Base-by-base conservation (phyloP, 2,888 invertebrate species). In the Xestia sexstrigata region DNA sequence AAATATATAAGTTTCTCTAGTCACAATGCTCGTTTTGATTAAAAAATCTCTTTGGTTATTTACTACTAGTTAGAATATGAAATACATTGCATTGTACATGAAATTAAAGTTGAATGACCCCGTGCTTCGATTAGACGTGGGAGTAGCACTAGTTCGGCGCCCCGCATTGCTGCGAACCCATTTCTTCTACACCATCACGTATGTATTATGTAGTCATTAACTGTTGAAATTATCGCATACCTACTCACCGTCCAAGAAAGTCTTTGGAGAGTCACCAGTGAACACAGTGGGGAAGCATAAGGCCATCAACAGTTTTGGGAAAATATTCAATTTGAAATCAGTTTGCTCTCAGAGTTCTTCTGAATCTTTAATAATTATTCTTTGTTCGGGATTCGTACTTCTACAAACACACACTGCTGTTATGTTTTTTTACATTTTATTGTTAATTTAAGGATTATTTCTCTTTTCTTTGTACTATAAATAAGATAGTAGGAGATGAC, bases 81-180 rank as follows among this genome's bases (percentile, higher is more conserved):
- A 89, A 84, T 83, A 89, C 87, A 89, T 92, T 90, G 90, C 90
- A 91, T 91, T 91, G 89, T 92, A 89, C 89, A 86, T 87, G 82
- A 91, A 87, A 83, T 88, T 80, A 80, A 86, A 78, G 75, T 86
- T 84, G 74, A 87, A 88, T 83, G 88, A 88, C 87, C 93, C 94
- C 91, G 89, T 91, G 94, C 95, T 95, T 94, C 82, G 81, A 90
- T 89, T 91, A 93, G 93, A 89, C 90, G 89, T 89, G 89, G 90
- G 89, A 90, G 86, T 93, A 93, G 91, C 86, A 85, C 86, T 91
- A 91, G 91, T 84, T 75, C 76, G 70, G 69, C 70, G 81, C 89
- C 92, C 91, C 89, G 88, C 89, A 88, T 89, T 83, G 87, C 87
- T 85, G 86, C 87, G 89, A 89, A 77, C 75, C 83, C 78, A 84